Base-by-base conservation (phyloP, 2,888 invertebrate species). In the Meteorus cinctellus region DNA sequence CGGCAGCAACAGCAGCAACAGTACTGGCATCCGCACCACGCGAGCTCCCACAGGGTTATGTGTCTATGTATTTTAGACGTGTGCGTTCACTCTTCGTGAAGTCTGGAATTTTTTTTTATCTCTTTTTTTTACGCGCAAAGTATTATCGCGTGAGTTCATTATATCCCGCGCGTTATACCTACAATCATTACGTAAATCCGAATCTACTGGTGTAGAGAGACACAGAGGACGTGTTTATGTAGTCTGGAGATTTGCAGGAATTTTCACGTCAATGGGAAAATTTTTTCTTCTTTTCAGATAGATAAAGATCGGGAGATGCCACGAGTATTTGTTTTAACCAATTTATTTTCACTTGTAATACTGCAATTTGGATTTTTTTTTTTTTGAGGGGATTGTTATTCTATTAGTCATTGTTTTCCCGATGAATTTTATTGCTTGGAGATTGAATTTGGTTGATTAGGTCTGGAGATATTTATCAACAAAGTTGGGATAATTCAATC, bases 91-190 rank as follows among this genome's bases (percentile, higher is more conserved):
- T 86, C 65, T 72, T 84, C 80, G 82, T 82, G 81, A 84, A 84
- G 82, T 77, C 60, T 29, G 45, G 34, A 65, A 19, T 29, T 19
- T 62, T 66, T 65, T 55, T 29, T 55, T 2, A n/a, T n/a, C 24
- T 24, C 24, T 29, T 19, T 62, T 66, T 65, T 55, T 29, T 55
- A 1, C 19, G 19, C 19, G 19, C 62, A 34, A 75, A 73, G 85
- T 85, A 87, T 88, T 86, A 87, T 86, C 85, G 86, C 86, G 82
- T 82, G 83, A 83, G 86, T 87, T 87, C 86, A 85, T 88, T 87
- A 88, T 84, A 82, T 84, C 79, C 79, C 55, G 62, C 75, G 51
- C 55, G 71, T 51, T 74, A 68, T 74, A 81, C 77, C 72, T 75
- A 77, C 80, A 82, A 81, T 81, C 82, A 79, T 82, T 84, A 80